Evolutionary conservation across 1,140 invertebrate genomes (phyloP).

Genomic region (Danaus plexippus): DNA sequence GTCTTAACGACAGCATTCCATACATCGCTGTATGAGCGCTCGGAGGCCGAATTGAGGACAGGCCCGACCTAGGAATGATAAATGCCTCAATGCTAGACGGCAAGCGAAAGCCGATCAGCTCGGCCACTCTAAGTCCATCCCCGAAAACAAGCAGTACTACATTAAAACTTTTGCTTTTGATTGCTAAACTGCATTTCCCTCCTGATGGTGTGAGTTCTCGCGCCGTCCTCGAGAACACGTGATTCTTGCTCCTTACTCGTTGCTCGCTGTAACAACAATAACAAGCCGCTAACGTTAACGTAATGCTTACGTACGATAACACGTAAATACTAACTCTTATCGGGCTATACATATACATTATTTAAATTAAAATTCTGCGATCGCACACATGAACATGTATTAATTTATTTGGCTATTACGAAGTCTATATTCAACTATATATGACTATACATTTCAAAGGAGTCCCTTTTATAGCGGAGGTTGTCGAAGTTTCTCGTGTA

Average conservation of each 20-base stretch:
- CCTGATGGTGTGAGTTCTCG: constrained; percentile 12
- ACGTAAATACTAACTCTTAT: constrained; percentile 7
- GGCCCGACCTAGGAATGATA: constrained; percentile 64
- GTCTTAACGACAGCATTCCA: constrained; percentile 56
- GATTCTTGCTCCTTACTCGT: constrained; percentile 22
- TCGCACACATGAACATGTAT: no score
- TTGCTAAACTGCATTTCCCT: constrained; percentile 33
- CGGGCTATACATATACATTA: neutral
- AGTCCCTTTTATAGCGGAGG: no score
- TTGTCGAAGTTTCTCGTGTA: constrained; percentile 3
- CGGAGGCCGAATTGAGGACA: constrained; percentile 65
- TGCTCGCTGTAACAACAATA: constrained; percentile 43
- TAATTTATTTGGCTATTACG: no score
- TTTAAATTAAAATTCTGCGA: constrained; percentile 2
- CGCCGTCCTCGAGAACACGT: constrained; percentile 43
- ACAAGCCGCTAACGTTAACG: constrained; percentile 16
- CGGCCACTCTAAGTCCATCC: constrained; percentile 49
- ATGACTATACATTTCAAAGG: no score
- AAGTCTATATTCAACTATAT: no score
- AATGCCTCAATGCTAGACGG: constrained; percentile 58
- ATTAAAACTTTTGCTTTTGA: constrained; percentile 14
- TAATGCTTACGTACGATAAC: constrained; percentile 3
- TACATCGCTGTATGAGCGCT: constrained; percentile 62
- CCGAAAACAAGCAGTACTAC: constrained; percentile 43
- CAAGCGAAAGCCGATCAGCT: constrained; percentile 50